A percentile compares a stretch with the other conserved stretches of the same genome.
Evolutionary conservation across 1,140 invertebrate species (phyloP).

Genomic region (Myzus persicae): DNA sequence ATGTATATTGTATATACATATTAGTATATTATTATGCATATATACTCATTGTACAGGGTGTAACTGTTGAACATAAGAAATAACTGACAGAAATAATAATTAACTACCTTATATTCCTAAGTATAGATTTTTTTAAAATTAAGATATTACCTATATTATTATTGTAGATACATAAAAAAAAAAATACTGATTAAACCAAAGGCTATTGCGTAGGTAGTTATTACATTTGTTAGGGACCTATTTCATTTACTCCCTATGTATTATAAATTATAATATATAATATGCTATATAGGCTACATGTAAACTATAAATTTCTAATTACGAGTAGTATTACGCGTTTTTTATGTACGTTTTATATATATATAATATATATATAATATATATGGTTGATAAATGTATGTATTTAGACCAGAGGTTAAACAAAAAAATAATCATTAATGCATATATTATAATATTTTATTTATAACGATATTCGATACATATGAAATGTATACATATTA

Average conservation of each 20-base stretch:
- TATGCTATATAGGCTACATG: too few species aligned
- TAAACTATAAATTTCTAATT: neutral
- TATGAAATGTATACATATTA: neutral
- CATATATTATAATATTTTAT: neutral
- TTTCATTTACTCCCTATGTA: too few species aligned
- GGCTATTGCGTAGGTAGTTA: neutral
- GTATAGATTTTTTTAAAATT: neutral
- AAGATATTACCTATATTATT: neutral
- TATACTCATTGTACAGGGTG: neutral
- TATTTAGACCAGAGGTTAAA: neutral
- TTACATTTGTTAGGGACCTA: too few species aligned
- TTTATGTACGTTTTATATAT: neutral
- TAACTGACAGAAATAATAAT: neutral
- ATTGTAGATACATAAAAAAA: neutral
- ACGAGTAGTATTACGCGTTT: neutral
- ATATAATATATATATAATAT: too few species aligned
- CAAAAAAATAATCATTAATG: neutral
- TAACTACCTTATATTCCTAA: neutral
- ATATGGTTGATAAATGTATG: too few species aligned
- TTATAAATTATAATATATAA: too few species aligned
- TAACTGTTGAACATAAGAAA: neutral
- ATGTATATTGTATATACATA: too few species aligned
- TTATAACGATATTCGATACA: neutral
- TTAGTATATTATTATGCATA: too few species aligned
- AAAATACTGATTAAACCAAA: neutral